These are phyloP conservation scores for Brachionus koreanus DNA, from an alignment of 1,140 invertebrate species.

Conservation along the genomic window DNA sequence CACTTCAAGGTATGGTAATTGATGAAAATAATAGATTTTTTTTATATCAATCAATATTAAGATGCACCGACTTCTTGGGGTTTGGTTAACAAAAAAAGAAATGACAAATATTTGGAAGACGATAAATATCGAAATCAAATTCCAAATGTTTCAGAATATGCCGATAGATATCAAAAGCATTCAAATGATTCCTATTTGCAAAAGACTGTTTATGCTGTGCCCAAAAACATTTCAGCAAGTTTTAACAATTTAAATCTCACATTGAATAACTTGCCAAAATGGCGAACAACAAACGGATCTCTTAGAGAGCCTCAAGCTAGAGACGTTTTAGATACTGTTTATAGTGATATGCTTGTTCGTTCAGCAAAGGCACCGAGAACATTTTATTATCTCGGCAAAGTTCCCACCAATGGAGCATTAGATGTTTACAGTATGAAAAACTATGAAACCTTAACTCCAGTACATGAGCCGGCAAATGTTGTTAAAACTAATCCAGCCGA, in stretches of 20 bases:
- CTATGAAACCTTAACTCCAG: conserved; percentile 35
- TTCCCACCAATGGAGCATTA: conserved; percentile 28
- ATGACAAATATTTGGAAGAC: conserved; percentile 11
- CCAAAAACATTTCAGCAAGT: conserved; percentile 40
- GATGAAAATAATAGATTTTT: neutral
- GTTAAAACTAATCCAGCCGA: neutral
- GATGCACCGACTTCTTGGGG: conserved; percentile 26
- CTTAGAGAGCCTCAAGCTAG: conserved; percentile 21
- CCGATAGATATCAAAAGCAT: conserved; percentile 33
- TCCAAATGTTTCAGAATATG: conserved; percentile 33
- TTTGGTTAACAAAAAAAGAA: conserved; percentile 17
- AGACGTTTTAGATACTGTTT: conserved; percentile 35
- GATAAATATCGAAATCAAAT: conserved; percentile 36
- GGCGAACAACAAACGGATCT: neutral
- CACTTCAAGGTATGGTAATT: conserved; percentile 13
- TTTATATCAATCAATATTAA: neutral
- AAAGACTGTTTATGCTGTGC: neutral
- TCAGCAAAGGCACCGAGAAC: neutral
- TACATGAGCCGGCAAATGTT: neutral
- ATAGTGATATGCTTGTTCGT: neutral
- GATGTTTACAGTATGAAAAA: conserved; percentile 41
- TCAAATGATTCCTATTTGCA: conserved; percentile 2
- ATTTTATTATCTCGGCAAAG: conserved; percentile 42
- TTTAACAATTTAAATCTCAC: conserved; percentile 34
- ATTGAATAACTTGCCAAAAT: conserved; percentile 3